These are phyloP conservation scores for Ridgeia piscesae DNA, from an alignment of 1,140 invertebrate genomes.

Conservation along the genomic window DNA sequence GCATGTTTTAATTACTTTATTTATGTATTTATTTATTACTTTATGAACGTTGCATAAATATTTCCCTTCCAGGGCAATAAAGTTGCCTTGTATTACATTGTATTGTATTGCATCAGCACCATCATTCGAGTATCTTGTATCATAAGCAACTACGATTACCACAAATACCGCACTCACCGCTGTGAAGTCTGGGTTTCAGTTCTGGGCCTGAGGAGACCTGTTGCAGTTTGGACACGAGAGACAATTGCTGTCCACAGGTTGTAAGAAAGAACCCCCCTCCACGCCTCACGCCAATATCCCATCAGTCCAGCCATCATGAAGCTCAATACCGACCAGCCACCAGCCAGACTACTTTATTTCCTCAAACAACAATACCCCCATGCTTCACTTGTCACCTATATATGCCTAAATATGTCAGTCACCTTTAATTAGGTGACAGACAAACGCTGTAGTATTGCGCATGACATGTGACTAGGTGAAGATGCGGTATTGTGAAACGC, in stretches of 20 bases:
- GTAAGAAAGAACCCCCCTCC: too few species aligned
- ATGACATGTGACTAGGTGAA: neutral
- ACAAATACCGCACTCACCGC: neutral
- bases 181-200: neutral
- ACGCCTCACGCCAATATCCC: neutral
- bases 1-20: too few species aligned
- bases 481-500: too few species aligned
- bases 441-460: neutral
- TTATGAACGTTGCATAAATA: too few species aligned
- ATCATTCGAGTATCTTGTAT: too few species aligned
- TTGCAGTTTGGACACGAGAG: neutral
- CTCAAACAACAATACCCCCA: neutral
- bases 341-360: neutral
- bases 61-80: too few species aligned
- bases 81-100: too few species aligned
- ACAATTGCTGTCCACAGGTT: too few species aligned
- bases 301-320: too few species aligned
- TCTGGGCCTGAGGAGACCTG: neutral
- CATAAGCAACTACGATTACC: too few species aligned
- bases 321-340: neutral
- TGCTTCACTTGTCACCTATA: neutral
- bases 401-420: neutral
- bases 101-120: too few species aligned
- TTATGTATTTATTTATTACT: too few species aligned
- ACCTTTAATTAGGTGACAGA: neutral